Evolutionary conservation across 2,888 invertebrate species (phyloP).

Genomic region (Metallyticus violacea): DNA sequence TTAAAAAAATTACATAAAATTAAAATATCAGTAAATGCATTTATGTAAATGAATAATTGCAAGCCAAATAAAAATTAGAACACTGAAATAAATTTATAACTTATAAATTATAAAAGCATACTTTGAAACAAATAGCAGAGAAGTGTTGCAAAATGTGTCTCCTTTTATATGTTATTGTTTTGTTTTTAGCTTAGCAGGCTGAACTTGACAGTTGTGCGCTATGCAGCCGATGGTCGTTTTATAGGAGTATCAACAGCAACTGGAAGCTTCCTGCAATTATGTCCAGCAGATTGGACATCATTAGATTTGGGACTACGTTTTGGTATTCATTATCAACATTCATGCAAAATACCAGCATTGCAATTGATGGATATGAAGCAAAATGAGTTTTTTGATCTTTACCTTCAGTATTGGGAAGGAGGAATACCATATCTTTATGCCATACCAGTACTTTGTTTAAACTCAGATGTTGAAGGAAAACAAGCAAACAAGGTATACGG

Average conservation of each 20-base stretch:
- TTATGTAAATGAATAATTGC: too few species aligned
- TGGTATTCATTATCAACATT: slow-evolving; percentile 45
- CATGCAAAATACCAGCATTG: slow-evolving; percentile 43
- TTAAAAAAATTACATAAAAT: too few species aligned
- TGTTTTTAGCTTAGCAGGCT: slow-evolving; percentile 43
- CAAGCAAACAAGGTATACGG: slow-evolving; percentile 45
- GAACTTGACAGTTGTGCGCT: slow-evolving; percentile 48
- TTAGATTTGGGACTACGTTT: slow-evolving; percentile 44
- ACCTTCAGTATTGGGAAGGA: slow-evolving; percentile 49
- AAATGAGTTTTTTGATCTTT: slow-evolving; percentile 55
- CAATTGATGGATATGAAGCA: slow-evolving; percentile 44
- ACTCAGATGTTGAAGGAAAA: slow-evolving; percentile 47
- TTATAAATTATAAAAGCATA: background rate
- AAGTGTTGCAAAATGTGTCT: too few species aligned
- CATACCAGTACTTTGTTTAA: slow-evolving; percentile 55
- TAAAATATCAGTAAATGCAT: too few species aligned
- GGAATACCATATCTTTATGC: slow-evolving; percentile 50
- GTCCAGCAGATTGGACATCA: slow-evolving; percentile 39
- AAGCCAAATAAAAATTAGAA: too few species aligned
- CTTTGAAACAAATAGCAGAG: too few species aligned
- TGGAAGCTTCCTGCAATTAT: slow-evolving; percentile 39
- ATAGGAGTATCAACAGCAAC: slow-evolving; percentile 43
- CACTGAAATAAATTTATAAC: background rate
- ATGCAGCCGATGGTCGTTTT: slow-evolving; percentile 47
- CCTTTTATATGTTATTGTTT: background rate